Percentiles rank a stretch among this genome's conserved stretches.
These are phyloP conservation scores for Dicerorhinus sumatrensis DNA, from an alignment of 2,113 vertebrate species.

Conservation along the genomic window DNA sequence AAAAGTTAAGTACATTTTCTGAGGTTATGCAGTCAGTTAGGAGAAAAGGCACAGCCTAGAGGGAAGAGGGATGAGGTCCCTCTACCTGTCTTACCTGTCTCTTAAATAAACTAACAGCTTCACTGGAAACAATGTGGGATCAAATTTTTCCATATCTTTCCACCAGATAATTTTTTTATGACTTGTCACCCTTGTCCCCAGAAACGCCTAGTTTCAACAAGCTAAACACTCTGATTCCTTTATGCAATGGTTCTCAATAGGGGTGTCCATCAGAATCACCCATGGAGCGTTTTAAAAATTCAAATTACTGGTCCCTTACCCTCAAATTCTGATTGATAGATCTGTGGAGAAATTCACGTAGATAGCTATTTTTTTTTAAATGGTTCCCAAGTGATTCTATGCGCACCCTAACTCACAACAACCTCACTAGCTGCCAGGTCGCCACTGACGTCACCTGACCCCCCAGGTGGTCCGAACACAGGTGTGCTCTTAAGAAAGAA, in stretches of 20 bases:
- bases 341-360: not conserved
- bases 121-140: constrained; percentile 9
- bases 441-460: not conserved
- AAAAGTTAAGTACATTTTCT: not conserved
- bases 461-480: not conserved
- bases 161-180: constrained; percentile 65
- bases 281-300: not conserved
- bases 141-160: constrained; percentile 19
- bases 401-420: not conserved
- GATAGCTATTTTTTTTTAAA: not conserved
- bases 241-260: not conserved
- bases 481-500: not conserved
- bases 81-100: not conserved
- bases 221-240: not conserved
- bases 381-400: not conserved
- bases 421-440: not conserved
- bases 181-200: constrained; percentile 68
- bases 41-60: not conserved
- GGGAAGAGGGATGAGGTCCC: too few species aligned
- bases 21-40: not conserved
- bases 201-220: constrained; percentile 44
- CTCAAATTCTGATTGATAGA: not conserved
- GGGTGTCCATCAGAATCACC: not conserved
- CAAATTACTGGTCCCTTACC: not conserved
- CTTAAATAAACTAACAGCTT: not conserved